Percentiles rank a stretch among this genome's conserved stretches.
Evolutionary conservation across 2,797 vertebrate species (phyloP).

Genomic region (Anguilla megastoma): DNA sequence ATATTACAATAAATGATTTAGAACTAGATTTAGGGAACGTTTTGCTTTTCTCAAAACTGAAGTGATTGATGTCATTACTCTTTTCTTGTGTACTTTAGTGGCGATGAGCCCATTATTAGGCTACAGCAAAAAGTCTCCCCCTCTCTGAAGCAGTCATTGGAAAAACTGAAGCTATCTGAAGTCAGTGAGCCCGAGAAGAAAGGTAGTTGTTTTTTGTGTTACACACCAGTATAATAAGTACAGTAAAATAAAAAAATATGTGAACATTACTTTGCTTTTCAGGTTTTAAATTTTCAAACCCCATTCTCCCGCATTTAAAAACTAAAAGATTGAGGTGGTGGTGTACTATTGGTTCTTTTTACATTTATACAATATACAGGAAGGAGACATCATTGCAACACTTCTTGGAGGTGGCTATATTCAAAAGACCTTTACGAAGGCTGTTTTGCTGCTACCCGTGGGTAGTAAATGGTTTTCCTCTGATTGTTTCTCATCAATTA

Average conservation of each 20-base stretch:
- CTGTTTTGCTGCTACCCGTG: background rate
- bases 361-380: background rate
- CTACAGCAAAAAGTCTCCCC: conserved; percentile 88
- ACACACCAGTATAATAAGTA: background rate
- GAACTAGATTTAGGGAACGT: background rate
- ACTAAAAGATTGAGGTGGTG: background rate
- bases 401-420: background rate
- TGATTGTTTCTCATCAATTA: background rate
- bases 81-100: conserved; percentile 65
- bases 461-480: background rate
- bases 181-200: conserved; percentile 74
- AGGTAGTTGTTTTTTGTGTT: conserved; percentile 67
- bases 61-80: background rate
- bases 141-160: conserved; percentile 92
- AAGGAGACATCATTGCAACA: background rate
- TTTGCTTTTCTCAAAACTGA: background rate
- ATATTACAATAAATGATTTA: background rate
- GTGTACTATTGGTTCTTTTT: background rate
- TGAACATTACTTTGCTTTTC: background rate
- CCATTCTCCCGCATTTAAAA: background rate
- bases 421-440: background rate
- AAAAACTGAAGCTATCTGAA: conserved; percentile 86
- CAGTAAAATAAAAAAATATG: background rate
- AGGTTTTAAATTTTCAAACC: background rate
- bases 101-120: conserved; percentile 86